Percentiles rank a stretch among this genome's conserved stretches.
phyloP scores from a whole-genome alignment of 2,113 vertebrate genomes.

The Rattus rattus region DNA sequence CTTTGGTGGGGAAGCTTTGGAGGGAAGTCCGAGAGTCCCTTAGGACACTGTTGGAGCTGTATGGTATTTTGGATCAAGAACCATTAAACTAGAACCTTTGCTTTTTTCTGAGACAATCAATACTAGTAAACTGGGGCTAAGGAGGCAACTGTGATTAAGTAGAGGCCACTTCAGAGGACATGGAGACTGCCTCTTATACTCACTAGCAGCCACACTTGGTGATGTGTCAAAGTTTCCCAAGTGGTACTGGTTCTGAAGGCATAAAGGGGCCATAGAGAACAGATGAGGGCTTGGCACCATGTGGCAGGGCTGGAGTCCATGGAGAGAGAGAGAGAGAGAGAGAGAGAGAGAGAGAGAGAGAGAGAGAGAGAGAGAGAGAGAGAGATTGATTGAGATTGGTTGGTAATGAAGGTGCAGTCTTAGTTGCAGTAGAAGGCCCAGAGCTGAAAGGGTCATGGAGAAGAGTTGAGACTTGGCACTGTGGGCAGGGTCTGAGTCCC shows the following conservation, averaged over 20 bases:
- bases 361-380: too few relatives aligned
- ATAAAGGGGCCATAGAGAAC: neutral
- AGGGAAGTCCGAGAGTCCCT: neutral
- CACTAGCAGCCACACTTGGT: neutral
- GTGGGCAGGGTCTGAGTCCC: neutral
- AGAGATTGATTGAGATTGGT: too few relatives aligned
- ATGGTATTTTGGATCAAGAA: neutral
- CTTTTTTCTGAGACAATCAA: neutral
- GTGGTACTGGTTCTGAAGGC: neutral
- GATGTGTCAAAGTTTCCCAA: neutral
- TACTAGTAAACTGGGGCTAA: neutral
- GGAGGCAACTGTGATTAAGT: neutral
- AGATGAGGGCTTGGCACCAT: neutral
- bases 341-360: too few relatives aligned
- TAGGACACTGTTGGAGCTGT: neutral
- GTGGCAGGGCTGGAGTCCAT: neutral
- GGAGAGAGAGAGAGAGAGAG: neutral
- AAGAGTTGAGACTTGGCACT: neutral
- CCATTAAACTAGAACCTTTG: neutral
- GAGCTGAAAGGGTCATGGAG: neutral
- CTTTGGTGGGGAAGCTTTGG: neutral
- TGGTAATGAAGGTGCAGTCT: neutral
- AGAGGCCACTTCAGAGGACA: neutral
- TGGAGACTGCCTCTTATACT: neutral
- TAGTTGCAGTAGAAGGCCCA: neutral